These are phyloP conservation scores for Dryocosmus kuriphilus DNA, from an alignment of 2,888 invertebrate species.

Conservation along the genomic window DNA sequence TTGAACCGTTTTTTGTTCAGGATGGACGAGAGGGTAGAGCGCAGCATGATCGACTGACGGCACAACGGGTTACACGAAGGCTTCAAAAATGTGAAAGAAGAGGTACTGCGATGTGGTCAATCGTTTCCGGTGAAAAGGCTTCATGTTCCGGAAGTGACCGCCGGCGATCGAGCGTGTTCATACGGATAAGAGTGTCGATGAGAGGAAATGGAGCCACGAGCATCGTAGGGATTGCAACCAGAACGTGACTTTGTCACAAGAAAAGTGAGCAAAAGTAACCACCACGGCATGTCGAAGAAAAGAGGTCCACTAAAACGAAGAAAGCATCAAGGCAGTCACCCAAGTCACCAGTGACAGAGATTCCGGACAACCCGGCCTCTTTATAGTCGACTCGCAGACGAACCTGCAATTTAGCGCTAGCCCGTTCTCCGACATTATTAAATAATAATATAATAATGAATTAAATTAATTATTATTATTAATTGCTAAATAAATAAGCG, in stretches of 20 bases:
- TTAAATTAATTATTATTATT: constrained; percentile 74
- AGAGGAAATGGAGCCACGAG: constrained; percentile 48
- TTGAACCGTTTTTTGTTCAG: constrained; percentile 57
- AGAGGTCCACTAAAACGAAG: constrained; percentile 27
- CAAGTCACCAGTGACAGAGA: constrained; percentile 39
- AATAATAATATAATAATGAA: constrained; percentile 72
- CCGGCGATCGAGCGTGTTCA: constrained; percentile 57
- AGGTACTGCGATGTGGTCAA: constrained; percentile 52
- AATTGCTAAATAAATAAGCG: constrained; percentile 75
- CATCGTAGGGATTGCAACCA: constrained; percentile 42
- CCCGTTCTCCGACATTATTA: constrained; percentile 77
- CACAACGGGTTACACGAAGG: constrained; percentile 63
- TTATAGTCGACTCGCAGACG: constrained; percentile 12
- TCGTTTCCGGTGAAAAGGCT: constrained; percentile 56
- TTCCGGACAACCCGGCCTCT: constrained; percentile 29
- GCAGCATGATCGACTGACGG: constrained; percentile 75
- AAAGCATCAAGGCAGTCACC: constrained; percentile 40
- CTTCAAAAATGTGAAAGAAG: constrained; percentile 53
- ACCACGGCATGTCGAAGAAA: constrained; percentile 44
- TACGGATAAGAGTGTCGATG: constrained; percentile 19
- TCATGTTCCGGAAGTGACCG: constrained; percentile 56
- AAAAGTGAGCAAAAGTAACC: constrained; percentile 28
- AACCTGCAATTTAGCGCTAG: constrained; percentile 70
- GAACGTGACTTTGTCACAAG: constrained; percentile 12
- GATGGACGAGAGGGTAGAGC: constrained; percentile 77